These are phyloP conservation scores for Paedocypris sp. DNA, from an alignment of 2,113 vertebrate genomes.

Conservation along the genomic window DNA sequence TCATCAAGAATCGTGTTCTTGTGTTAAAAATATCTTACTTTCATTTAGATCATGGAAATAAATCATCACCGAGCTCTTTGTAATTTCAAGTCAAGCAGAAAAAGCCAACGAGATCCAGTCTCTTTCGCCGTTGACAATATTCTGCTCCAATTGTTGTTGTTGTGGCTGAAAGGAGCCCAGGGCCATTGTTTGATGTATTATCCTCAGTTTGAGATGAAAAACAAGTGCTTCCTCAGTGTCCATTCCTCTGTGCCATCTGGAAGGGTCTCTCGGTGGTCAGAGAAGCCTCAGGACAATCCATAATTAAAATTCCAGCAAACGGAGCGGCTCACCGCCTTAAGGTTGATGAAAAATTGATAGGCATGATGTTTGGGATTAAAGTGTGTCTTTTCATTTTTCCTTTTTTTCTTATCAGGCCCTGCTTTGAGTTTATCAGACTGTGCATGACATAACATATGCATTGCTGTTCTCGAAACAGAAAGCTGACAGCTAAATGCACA, in stretches of 20 bases:
- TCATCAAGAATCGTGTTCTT: neutral
- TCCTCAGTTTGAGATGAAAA: conserved; percentile 30
- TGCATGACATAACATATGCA: conserved; percentile 42
- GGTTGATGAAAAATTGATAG: conserved; percentile 41
- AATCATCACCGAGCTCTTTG: neutral
- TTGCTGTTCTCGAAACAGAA: conserved; percentile 34
- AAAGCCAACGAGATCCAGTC: conserved; percentile 6
- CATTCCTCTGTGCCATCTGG: conserved; percentile 19
- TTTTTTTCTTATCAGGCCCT: neutral
- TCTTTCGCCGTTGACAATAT: conserved; percentile 20
- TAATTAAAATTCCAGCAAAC: conserved; percentile 44
- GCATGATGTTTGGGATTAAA: conserved; percentile 35
- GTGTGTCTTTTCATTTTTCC: neutral
- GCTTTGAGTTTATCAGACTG: conserved; percentile 6
- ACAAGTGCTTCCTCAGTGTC: conserved; percentile 11
- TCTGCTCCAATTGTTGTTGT: neutral
- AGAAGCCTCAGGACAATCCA: conserved; percentile 29
- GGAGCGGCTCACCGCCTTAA: conserved; percentile 33
- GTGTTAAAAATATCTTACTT: neutral
- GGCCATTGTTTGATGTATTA: conserved; percentile 27
- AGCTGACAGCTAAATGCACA: neutral
- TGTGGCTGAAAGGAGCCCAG: neutral
- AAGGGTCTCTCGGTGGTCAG: conserved; percentile 14
- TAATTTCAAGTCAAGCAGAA: conserved; percentile 2
- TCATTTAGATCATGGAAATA: neutral